These are phyloP conservation scores for Grantiella picta DNA, from an alignment of 2,113 vertebrate species.

Conservation along the genomic window DNA sequence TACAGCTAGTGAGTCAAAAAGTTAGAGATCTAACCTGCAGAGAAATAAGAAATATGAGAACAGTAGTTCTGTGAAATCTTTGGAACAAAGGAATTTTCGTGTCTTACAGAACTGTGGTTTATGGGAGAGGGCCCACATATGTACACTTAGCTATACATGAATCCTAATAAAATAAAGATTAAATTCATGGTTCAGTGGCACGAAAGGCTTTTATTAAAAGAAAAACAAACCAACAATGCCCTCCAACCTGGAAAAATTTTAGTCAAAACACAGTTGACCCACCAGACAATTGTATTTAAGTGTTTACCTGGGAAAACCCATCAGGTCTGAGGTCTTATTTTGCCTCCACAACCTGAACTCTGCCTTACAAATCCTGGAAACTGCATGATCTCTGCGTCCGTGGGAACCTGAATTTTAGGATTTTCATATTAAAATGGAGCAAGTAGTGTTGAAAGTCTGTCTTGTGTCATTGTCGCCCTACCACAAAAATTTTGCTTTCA, in stretches of 20 bases:
- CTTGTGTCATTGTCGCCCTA: background rate
- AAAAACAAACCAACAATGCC: background rate
- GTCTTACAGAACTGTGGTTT: background rate
- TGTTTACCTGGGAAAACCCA: background rate
- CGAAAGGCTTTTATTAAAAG: background rate
- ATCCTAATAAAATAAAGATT: background rate
- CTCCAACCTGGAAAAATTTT: background rate
- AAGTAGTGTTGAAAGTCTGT: background rate
- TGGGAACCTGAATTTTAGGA: background rate
- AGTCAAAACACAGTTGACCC: background rate
- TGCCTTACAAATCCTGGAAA: background rate
- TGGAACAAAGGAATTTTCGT: background rate
- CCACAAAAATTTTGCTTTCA: background rate
- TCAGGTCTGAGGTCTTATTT: background rate
- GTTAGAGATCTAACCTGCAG: background rate
- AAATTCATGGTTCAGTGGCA: background rate
- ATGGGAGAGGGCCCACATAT: background rate
- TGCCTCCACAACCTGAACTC: background rate
- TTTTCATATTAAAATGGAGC: background rate
- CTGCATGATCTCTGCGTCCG: background rate
- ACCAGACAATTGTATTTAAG: background rate
- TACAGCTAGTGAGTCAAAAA: background rate
- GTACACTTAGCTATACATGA: fast-evolving
- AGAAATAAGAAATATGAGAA: background rate
- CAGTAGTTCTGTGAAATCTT: background rate